Base-by-base conservation (phyloP, 2,888 invertebrate species). In the Strigamia transsilvanica region DNA sequence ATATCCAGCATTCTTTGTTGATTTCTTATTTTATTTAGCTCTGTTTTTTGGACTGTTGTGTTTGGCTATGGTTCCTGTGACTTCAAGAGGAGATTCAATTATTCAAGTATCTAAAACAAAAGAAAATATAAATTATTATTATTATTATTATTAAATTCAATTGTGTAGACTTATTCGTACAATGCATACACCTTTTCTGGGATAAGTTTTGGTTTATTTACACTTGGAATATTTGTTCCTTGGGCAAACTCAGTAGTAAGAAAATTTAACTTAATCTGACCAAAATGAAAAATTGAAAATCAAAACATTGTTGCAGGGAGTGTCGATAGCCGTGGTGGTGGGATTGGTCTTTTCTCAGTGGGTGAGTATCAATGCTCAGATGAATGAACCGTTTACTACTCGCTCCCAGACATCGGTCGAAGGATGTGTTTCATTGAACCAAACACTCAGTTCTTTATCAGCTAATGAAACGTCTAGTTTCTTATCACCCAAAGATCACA, bases 171-270 rank as follows among this genome's bases (percentile, higher is more conserved):
- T 18, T 23, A 61, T 61, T 61, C n/a, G 3, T 61, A 61, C 18
- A 61, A 61, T 61, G 13, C 61, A 23, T 23, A 61, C 61, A 21
- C 61, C 2, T 61, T 61, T 21, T 61, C 18, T 15, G 61, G 61
- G 3, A 61, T 61, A 18, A 61, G 13, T 23, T 61, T 61, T 27
- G 96, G 96, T 0, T 90, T 96, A 3, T 97, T 97, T 87, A 92
- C 94, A 0, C 89, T 97, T 27, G 97, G 97, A 82, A 95, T 97
- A 92, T 93, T 94, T 85, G 93, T 95, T 85, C 96, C 96, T 0
- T 94, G 93, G 92, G 93, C 95, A 3, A 96, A 96, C 87, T 90
- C 92, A 21, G 94, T 93, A 89, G 93, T 93, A 88, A 86, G 87
- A 15, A 46, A 15, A 6, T 2, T 13, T 5, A 0, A 2, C 15